Evolutionary conservation across 92 coral and sea anemone genomes (phyloP).

Genomic region (Desmophyllum pertusum): DNA sequence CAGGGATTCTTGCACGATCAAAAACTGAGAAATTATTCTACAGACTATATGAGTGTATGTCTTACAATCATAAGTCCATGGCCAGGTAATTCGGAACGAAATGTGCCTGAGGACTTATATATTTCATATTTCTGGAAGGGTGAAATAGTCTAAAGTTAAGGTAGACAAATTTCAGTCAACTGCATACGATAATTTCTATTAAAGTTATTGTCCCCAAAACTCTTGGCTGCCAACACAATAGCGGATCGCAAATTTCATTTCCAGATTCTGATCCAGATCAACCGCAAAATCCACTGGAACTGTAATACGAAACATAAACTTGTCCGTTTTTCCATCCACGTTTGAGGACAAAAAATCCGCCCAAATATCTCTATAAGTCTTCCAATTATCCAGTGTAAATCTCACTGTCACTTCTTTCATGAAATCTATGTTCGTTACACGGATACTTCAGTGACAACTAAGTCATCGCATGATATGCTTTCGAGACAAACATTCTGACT

Average conservation of each 20-base stretch:
- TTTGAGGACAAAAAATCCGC: conserved; percentile 74
- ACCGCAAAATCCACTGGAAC: conserved; percentile 49
- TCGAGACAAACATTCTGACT: conserved; percentile 70
- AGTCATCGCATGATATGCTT: conserved; percentile 53
- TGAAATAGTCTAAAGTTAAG: not conserved
- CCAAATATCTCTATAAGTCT: conserved; percentile 61
- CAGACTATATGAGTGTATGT: not conserved
- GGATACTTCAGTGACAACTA: conserved; percentile 51
- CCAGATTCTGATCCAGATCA: conserved; percentile 37
- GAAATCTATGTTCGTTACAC: conserved; percentile 73
- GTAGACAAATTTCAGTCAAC: conserved; percentile 2
- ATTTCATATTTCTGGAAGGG: not conserved
- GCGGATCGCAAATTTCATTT: conserved; percentile 69
- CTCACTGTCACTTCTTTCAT: conserved; percentile 75
- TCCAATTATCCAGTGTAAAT: conserved; percentile 72
- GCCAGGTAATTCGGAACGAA: not conserved
- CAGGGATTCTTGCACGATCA: no score
- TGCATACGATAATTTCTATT: conserved; percentile 55
- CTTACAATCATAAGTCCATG: not conserved
- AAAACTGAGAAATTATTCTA: no score
- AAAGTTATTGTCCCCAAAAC: conserved; percentile 75
- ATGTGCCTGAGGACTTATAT: not conserved
- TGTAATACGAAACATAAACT: conserved; percentile 72
- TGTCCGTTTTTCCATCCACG: conserved; percentile 67
- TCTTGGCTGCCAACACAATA: conserved; percentile 62